phyloP scores from a whole-genome alignment of 2,113 vertebrate species.

The Neoarius graeffei region DNA sequence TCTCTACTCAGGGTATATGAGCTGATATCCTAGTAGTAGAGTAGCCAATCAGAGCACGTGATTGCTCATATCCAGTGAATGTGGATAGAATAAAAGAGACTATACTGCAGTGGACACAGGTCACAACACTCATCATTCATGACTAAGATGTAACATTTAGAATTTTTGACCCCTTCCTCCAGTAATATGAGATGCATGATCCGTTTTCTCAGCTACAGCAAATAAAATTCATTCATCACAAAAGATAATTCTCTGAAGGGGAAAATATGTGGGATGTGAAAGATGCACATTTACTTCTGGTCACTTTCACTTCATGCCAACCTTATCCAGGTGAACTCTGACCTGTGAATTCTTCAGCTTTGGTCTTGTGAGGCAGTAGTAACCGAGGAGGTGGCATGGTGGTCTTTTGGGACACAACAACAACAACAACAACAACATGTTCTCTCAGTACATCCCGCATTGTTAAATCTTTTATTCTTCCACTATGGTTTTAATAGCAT shows the following conservation, averaged over 20 bases:
- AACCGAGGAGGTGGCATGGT: background rate
- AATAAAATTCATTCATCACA: background rate
- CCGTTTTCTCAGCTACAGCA: background rate
- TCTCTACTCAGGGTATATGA: too few species aligned
- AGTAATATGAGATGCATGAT: background rate
- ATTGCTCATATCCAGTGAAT: too few species aligned
- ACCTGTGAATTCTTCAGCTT: too few species aligned
- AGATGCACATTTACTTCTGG: background rate
- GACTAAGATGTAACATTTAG: too few species aligned
- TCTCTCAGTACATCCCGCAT: background rate
- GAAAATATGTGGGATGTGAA: background rate
- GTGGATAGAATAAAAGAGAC: background rate
- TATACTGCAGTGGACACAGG: background rate
- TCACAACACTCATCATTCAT: too few species aligned
- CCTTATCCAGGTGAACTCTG: background rate
- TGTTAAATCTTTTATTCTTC: background rate
- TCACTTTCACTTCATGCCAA: background rate
- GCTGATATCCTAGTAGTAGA: too few species aligned
- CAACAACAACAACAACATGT: background rate
- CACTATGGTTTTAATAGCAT: background rate
- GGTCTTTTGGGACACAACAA: background rate
- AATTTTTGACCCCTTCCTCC: background rate
- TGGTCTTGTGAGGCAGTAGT: too few species aligned
- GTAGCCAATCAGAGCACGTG: too few species aligned
- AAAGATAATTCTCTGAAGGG: background rate